Conservation (phyloP, 2,797 vertebrate genomes). For the Pseudocheirus occidentalis region DNA sequence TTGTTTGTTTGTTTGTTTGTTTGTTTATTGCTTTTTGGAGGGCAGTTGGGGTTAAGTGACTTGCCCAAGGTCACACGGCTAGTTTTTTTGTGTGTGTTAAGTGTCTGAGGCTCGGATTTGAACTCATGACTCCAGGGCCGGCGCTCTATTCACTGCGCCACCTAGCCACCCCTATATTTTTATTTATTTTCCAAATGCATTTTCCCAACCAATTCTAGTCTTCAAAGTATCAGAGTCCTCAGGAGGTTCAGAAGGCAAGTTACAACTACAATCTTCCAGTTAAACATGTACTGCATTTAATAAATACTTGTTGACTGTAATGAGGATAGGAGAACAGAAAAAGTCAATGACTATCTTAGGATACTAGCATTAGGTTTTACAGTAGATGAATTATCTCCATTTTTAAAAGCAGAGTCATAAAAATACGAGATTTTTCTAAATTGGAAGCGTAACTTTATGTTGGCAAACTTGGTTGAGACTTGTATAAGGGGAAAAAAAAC, state of each 20-base stretch:
- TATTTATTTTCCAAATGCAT: background rate
- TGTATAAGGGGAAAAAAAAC: background rate
- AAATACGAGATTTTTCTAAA: slow-evolving; percentile 8
- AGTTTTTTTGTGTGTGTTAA: no score
- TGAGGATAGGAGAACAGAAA: background rate
- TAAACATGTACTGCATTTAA: background rate
- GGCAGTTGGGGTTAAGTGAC: no score
- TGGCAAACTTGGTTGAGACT: background rate
- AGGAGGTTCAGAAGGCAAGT: background rate
- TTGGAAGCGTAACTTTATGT: background rate
- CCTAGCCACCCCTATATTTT: no score
- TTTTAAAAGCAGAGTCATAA: slow-evolving; percentile 21
- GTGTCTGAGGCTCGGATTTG: no score
- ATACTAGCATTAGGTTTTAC: background rate
- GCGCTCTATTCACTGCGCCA: no score
- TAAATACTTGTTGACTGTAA: background rate
- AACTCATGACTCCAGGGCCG: no score
- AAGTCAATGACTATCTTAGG: background rate
- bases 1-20: no score
- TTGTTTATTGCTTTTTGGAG: no score
- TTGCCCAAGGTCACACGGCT: no score
- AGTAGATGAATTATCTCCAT: background rate
- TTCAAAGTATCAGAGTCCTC: background rate
- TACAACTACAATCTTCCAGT: background rate
- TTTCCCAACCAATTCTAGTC: background rate